Conservation (phyloP, 2,113 vertebrate genomes). For the Potamarius usumacintae region DNA sequence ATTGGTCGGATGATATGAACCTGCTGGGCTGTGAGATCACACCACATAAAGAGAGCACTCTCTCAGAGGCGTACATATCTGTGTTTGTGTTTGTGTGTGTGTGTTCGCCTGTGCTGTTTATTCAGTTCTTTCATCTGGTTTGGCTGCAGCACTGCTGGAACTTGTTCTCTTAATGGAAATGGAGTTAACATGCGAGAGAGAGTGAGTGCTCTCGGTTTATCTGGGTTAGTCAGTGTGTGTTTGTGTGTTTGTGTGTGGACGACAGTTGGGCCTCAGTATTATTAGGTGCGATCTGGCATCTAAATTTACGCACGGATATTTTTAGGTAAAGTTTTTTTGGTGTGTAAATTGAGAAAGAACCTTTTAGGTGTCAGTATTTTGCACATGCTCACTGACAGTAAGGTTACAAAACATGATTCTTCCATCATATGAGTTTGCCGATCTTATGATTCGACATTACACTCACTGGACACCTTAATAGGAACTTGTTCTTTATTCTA, state of each 20-base stretch:
- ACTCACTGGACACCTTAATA: too few relatives aligned
- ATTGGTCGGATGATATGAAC: conserved; percentile 42
- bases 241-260: background rate
- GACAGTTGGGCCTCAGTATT: background rate
- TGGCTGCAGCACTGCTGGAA: conserved; percentile 29
- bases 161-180: conserved; percentile 8
- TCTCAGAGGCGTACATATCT: background rate
- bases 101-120: conserved; percentile 22
- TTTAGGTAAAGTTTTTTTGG: background rate
- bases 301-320: background rate
- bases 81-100: conserved; percentile 12
- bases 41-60: conserved; percentile 32
- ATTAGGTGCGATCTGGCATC: background rate
- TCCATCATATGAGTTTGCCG: too few relatives aligned
- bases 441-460: too few relatives aligned
- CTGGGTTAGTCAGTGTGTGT: conserved; percentile 3
- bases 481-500: too few relatives aligned
- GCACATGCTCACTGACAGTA: too few relatives aligned
- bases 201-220: background rate
- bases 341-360: background rate
- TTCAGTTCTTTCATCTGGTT: conserved; percentile 21
- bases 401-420: too few relatives aligned
- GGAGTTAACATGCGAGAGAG: background rate
- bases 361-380: background rate
- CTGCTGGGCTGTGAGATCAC: conserved; percentile 51